phyloP scores from a whole-genome alignment of 1,140 invertebrate species.

The Laupala kohalensis region DNA sequence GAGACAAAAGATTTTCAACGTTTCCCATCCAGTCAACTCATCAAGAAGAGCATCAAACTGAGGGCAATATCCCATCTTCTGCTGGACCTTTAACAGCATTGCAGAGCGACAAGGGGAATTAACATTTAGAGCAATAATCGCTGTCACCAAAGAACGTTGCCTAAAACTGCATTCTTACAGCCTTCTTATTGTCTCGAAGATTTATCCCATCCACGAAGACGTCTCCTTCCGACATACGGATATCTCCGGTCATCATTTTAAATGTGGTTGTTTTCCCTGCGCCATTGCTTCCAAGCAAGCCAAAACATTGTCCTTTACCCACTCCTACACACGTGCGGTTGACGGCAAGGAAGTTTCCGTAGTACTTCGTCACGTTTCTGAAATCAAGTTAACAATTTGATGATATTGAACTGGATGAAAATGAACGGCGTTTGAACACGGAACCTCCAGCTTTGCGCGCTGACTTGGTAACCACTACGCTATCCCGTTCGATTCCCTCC shows the following conservation, averaged over 20 bases:
- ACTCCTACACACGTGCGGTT: slow-evolving; percentile 53
- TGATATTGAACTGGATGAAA: too few relatives aligned
- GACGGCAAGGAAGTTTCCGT: slow-evolving; percentile 53
- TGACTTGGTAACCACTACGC: too few relatives aligned
- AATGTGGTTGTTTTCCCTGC: slow-evolving; percentile 78
- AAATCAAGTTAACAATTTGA: too few relatives aligned
- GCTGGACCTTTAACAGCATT: slow-evolving; percentile 5
- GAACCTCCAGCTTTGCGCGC: too few relatives aligned
- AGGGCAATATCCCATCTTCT: slow-evolving; percentile 59
- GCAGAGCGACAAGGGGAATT: too few relatives aligned
- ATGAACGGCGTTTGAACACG: too few relatives aligned
- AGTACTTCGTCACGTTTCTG: slow-evolving; percentile 47
- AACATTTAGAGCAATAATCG: too few relatives aligned
- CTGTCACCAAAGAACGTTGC: too few relatives aligned
- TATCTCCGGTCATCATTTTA: slow-evolving; percentile 79
- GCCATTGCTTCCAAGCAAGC: slow-evolving; percentile 76
- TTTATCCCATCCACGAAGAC: too few relatives aligned
- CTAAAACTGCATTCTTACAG: too few relatives aligned
- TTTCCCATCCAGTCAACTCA: slow-evolving; percentile 47
- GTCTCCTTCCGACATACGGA: slow-evolving; percentile 44
- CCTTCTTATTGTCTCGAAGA: too few relatives aligned
- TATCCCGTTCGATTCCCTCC: too few relatives aligned
- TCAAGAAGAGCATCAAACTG: slow-evolving; percentile 71
- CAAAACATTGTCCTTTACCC: slow-evolving; percentile 66
- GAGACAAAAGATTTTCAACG: slow-evolving; percentile 37